Conservation (phyloP, 2,113 vertebrate species). For the Phylloscopus whistleri region DNA sequence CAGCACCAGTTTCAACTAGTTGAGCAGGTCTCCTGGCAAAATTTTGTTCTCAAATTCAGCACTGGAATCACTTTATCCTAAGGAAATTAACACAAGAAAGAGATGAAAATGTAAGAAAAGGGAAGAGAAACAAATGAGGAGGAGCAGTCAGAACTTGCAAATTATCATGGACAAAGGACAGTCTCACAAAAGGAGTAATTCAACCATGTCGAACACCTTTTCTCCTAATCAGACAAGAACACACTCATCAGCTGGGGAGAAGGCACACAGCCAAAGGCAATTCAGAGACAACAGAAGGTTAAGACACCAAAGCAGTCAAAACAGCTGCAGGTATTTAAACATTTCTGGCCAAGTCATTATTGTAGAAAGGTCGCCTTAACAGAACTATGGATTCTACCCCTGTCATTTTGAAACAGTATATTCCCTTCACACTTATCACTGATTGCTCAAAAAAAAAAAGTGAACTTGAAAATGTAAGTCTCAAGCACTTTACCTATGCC, state of each 20-base stretch:
- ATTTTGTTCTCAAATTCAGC: background rate
- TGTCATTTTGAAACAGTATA: background rate
- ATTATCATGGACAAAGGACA: constrained; percentile 2
- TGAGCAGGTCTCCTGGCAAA: background rate
- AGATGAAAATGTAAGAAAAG: background rate
- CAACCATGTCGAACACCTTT: constrained; percentile 47
- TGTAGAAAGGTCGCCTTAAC: background rate
- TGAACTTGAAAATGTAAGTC: background rate
- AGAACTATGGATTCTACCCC: background rate
- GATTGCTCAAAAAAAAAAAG: background rate
- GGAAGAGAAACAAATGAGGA: background rate
- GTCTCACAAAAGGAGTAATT: constrained; percentile 27
- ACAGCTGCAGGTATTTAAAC: background rate
- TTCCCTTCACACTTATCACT: background rate
- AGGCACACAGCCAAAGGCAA: constrained; percentile 37
- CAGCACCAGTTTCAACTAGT: background rate
- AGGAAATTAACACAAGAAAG: background rate
- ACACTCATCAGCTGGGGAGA: constrained; percentile 1
- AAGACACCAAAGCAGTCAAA: constrained; percentile 27
- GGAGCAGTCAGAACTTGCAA: background rate
- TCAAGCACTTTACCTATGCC: accelerated
- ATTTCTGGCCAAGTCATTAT: background rate
- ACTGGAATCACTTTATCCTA: background rate
- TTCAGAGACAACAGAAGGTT: constrained; percentile 36
- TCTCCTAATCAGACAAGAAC: constrained; percentile 58